These are phyloP conservation scores for Anthopleura xanthogrammica DNA, from an alignment of 92 coral and sea anemone species.

Conservation along the genomic window DNA sequence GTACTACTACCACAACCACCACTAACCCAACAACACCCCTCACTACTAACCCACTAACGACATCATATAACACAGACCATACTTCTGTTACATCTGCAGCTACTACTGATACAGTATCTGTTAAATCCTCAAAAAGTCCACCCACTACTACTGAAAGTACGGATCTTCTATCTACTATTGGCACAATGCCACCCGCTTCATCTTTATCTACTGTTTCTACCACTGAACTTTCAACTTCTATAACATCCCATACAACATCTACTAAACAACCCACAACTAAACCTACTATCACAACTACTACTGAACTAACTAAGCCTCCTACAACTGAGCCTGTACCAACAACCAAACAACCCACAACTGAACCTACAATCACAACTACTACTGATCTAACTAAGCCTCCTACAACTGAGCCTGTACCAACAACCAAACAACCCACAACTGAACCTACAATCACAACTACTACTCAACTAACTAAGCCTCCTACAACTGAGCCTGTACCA, in stretches of 20 bases:
- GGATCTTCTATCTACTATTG: not conserved
- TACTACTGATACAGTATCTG: not conserved
- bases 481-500: no score
- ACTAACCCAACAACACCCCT: not conserved
- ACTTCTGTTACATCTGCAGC: not conserved
- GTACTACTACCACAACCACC: not conserved
- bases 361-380: no score
- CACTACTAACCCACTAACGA: not conserved
- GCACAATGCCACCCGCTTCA: not conserved
- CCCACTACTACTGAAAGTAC: not conserved
- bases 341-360: no score
- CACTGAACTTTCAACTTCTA: no score
- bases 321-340: no score
- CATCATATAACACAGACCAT: not conserved
- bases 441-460: not conserved
- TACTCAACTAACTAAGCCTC: not conserved
- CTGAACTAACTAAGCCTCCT: no score
- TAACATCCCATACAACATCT: no score
- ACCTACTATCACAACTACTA: no score
- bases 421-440: not conserved
- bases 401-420: no score
- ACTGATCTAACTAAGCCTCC: no score
- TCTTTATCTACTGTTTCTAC: no score
- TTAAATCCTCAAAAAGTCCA: not conserved
- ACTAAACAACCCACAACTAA: no score